Conservation (phyloP, 2,113 vertebrate genomes). For the Oxygymnocypris stewartii region DNA sequence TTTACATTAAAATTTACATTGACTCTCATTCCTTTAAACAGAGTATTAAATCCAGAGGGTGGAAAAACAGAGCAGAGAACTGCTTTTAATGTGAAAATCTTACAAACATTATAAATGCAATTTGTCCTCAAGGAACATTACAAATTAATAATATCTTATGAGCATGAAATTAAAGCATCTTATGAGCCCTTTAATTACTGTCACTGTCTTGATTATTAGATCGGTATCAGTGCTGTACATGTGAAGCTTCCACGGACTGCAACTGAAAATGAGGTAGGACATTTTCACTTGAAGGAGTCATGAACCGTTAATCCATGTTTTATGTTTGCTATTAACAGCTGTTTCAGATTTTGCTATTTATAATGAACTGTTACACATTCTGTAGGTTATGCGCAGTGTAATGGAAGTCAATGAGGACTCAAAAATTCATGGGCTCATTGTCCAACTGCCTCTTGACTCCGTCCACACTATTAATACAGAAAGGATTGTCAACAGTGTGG, state of each 20-base stretch:
- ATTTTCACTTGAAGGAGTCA: background rate
- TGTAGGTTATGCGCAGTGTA: constrained; percentile 84
- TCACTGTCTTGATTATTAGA: constrained; percentile 72
- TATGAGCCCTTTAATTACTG: background rate
- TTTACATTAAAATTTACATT: background rate
- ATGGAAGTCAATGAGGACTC: constrained; percentile 86
- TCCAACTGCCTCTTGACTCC: constrained; percentile 93
- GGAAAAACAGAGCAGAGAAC: background rate
- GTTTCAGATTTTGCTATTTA: background rate
- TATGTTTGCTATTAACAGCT: background rate
- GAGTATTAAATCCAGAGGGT: background rate
- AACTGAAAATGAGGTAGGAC: constrained; percentile 86
- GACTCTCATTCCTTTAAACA: background rate
- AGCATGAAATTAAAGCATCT: no score
- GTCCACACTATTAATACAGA: constrained; percentile 87
- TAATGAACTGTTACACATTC: background rate
- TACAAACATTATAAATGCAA: background rate
- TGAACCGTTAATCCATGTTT: background rate
- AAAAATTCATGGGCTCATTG: constrained; percentile 88
- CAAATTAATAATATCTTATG: background rate
- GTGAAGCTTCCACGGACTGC: constrained; percentile 86
- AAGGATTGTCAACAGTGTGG: constrained; percentile 86
- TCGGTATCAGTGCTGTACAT: constrained; percentile 92
- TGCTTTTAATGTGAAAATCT: background rate
- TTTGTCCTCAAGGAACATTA: background rate